phyloP scores from a whole-genome alignment of 2,797 vertebrate genomes.

The Poecilia wingei region DNA sequence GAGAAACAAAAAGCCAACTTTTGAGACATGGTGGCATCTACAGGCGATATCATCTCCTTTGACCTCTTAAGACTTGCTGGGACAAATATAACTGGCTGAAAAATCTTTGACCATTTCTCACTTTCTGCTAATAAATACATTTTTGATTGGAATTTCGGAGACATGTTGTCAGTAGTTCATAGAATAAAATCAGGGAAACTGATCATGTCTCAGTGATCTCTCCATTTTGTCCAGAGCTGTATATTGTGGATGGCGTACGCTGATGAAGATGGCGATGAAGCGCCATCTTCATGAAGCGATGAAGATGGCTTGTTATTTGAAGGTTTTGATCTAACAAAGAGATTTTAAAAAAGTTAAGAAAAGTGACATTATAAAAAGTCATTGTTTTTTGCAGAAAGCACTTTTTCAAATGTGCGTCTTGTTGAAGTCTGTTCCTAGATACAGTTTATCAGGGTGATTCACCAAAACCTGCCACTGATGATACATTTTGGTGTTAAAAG shows the following conservation, averaged over 20 bases:
- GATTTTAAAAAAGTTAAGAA: not conserved
- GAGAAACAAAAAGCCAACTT: not conserved
- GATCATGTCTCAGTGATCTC: too few relatives aligned
- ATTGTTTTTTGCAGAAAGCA: not conserved
- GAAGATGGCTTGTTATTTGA: not conserved
- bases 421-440: not conserved
- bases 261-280: not conserved
- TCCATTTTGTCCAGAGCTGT: too few relatives aligned
- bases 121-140: too few relatives aligned
- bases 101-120: not conserved
- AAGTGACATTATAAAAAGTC: not conserved
- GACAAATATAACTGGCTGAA: not conserved
- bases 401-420: not conserved
- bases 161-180: too few relatives aligned
- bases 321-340: not conserved
- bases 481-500: not conserved
- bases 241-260: not conserved
- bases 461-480: not conserved
- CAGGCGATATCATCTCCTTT: slow-evolving; percentile 36
- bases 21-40: slow-evolving; percentile 4
- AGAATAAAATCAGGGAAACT: too few relatives aligned
- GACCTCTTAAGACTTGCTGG: not conserved
- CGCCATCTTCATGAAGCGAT: too few relatives aligned
- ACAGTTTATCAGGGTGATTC: not conserved
- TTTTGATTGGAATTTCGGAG: too few relatives aligned